Base-by-base conservation (phyloP, 92 coral and sea anemone species). In the Heliopora coerulea region DNA sequence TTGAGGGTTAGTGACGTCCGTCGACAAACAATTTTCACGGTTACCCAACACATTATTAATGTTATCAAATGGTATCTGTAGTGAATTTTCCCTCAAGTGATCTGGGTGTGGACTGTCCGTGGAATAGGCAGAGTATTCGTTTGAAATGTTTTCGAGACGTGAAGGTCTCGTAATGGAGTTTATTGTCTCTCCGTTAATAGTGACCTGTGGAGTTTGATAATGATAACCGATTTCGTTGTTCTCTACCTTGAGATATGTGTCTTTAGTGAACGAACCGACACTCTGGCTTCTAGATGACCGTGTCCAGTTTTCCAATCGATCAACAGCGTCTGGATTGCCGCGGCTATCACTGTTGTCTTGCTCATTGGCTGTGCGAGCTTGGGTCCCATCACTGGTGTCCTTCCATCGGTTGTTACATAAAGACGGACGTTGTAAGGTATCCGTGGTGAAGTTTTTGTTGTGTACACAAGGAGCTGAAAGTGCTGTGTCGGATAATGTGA, bases 391-490 rank as follows among this genome's bases (percentile, higher is more conserved):
- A 4, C 5, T 5, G 6, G 5, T 37, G 12, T 12, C 6, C 42
- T 37, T 37, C 12, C 42, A 4, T 4, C 12, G 12, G 12, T 12
- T 37, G 12, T 10, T 65, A n/a, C n/a, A 50, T 40, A 17, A 54
- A 12, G 63, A 26, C 37, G 31, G 39, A 12, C 17, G 3, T 10
- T 14, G 14, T 44, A 19, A 44, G 17, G 13, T 1, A 35, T 67
- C 74, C 14, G 14, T 37, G 23, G 8, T 63, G 3, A 63, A 8
- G 6, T 14, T 26, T 35, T 37, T 39, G 15, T 35, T 67, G 33
- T 46, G 48, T 15, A 67, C 37, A 67, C 58, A 67, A 1, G 74
- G 74, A 7, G 74, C 44, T 3, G 74, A 67, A 14, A 67, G 39
- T 14, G 74, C 41, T 17, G 74, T 67, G 20, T 26, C 31, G 25